Base-by-base conservation (phyloP, 2,797 vertebrate genomes). In the Siniperca undulata region DNA sequence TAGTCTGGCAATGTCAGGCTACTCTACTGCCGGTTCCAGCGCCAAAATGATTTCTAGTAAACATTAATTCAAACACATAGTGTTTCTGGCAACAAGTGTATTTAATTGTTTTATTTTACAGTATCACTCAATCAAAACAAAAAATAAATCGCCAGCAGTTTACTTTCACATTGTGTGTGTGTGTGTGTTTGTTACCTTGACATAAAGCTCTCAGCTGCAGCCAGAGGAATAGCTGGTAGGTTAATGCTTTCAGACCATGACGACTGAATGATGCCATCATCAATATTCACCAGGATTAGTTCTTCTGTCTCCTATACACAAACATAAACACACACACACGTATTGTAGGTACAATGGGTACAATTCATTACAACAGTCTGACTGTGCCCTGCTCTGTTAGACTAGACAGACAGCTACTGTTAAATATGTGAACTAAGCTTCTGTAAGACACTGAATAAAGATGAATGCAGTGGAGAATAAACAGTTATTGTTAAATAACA, bases 261-360 rank as follows among this genome's bases (percentile, higher is more conserved):
- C 30, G 86, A 94, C 38, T 92, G 93, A 91, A 99, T 91, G 17
- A 88, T 94, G 19, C 97, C 98, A 0, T 95, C 93, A 71, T 99
- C 98, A 7, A 99, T 92, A 82, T 98, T 97, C 58, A 99, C 96
- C 68, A 99, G 93, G 87, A 99, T 93, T 71, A 99, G 93, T 34
- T 97, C 98, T n/a, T 99, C 98, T 0, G 95, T 96, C 94, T 98
- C 98, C 99, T 99, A 64, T 46, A 88, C 27, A 74, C 34, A 71
- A 14, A 58, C 1, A 56, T 4, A 46, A 17, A 59, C 22, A 68
- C 9, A 67, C 50, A 78, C 22, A 71, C 58, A 77, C 40, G 40
- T 55, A 70, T 58, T 80, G 9, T 48, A 44, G 30, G 65, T 13
- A 82, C 89, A 88, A 75, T 59, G 73, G 24, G 44, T 24, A 64